Evolutionary conservation across 2,113 vertebrate species (phyloP).

Genomic region (Enhydra lutris): DNA sequence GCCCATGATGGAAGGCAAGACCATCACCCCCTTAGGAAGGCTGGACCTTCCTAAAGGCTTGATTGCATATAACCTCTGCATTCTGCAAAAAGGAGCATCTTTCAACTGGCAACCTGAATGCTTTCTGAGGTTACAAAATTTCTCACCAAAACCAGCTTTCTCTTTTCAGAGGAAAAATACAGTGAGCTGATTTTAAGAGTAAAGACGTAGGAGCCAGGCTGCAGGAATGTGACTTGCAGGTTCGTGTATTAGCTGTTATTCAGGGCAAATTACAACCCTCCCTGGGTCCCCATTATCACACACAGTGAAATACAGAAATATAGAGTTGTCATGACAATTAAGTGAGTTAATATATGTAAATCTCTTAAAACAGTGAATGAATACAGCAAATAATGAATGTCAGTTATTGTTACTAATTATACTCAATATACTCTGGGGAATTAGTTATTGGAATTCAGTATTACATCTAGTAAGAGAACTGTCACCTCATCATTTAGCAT

Average conservation of each 20-base stretch:
- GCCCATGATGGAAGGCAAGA: neutral
- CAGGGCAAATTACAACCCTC: neutral
- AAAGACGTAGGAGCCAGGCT: neutral
- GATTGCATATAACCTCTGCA: neutral
- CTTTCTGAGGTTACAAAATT: neutral
- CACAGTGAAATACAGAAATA: neutral
- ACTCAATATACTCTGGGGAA: neutral
- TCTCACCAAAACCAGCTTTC: neutral
- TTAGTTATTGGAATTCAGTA: neutral
- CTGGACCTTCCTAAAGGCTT: neutral
- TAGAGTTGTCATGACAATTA: neutral
- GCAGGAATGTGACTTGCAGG: neutral
- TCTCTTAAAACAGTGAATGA: neutral
- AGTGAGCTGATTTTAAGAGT: neutral
- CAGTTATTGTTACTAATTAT: conserved; percentile 23
- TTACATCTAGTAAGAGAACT: neutral
- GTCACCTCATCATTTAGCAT: neutral
- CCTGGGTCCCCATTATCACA: neutral
- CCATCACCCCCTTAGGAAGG: neutral
- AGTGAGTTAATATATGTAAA: neutral
- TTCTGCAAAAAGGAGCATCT: neutral
- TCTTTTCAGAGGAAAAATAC: neutral
- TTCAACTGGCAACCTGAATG: neutral
- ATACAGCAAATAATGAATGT: neutral
- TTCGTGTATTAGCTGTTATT: too few species aligned